phyloP scores from a whole-genome alignment of 2,797 vertebrate species.

The Scolopax bukidnonensis region DNA sequence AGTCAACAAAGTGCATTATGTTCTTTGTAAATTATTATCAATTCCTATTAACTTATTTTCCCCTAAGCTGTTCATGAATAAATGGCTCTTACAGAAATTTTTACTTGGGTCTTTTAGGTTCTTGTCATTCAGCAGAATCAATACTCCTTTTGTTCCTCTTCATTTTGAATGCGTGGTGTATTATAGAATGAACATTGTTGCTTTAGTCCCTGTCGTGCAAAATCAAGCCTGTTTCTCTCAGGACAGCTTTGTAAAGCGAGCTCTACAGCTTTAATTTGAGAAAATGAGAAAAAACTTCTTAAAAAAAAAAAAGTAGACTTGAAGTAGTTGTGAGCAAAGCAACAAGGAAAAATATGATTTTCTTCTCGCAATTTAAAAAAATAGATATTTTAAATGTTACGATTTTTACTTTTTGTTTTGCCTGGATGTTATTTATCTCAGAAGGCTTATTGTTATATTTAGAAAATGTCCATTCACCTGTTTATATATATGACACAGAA shows the following conservation, averaged over 20 bases:
- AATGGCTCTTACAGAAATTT: slow-evolving; percentile 37
- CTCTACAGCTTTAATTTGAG: background rate
- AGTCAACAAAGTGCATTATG: slow-evolving; percentile 15
- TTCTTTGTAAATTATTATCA: slow-evolving; percentile 4
- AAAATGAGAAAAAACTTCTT: background rate
- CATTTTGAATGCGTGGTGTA: background rate
- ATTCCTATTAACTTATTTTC: slow-evolving; percentile 29
- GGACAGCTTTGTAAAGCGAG: background rate
- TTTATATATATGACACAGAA: background rate
- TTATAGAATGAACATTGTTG: slow-evolving; percentile 19
- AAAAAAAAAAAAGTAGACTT: background rate
- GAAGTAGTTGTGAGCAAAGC: background rate
- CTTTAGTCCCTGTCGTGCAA: slow-evolving; percentile 24
- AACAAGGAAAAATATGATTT: background rate
- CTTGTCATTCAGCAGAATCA: slow-evolving; percentile 41
- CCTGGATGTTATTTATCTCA: background rate
- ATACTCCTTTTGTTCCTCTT: slow-evolving; percentile 53
- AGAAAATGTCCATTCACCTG: background rate
- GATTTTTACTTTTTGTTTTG: background rate
- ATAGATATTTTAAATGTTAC: background rate
- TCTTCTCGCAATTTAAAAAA: background rate
- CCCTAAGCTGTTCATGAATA: slow-evolving; percentile 25
- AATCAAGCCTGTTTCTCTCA: slow-evolving; percentile 13
- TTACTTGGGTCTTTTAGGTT: slow-evolving; percentile 35
- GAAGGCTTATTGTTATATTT: background rate